Percentiles rank a stretch among this genome's conserved stretches.
Conservation (phyloP, 2,113 vertebrate genomes). For the Erythrocercus mccallii region DNA sequence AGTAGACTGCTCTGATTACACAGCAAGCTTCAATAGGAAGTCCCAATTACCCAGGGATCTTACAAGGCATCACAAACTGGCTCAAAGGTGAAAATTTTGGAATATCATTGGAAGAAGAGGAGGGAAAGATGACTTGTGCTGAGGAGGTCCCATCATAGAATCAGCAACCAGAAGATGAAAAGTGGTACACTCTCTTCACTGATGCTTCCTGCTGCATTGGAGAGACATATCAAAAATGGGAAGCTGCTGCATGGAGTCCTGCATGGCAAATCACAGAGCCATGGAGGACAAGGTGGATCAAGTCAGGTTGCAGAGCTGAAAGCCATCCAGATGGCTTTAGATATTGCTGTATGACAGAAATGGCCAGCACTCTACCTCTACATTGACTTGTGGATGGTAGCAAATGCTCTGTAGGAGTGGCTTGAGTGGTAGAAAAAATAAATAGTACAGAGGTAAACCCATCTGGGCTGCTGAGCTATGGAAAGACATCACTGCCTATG, state of each 20-base stretch:
- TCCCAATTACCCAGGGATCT: not conserved
- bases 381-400: fast-evolving
- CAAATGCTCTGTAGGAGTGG: not conserved
- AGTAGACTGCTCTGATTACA: not conserved
- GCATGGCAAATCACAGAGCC: not conserved
- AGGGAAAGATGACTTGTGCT: not conserved
- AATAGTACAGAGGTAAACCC: not conserved
- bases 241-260: not conserved
- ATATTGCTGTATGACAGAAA: fast-evolving
- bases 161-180: not conserved
- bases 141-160: not conserved
- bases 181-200: not conserved
- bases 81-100: not conserved
- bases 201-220: not conserved
- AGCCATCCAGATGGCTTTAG: no score
- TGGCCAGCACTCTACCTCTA: not conserved
- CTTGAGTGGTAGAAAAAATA: not conserved
- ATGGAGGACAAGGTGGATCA: not conserved
- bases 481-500: not conserved
- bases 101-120: not conserved
- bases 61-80: not conserved
- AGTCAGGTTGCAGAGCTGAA: not conserved
- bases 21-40: not conserved
- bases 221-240: not conserved
- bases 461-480: not conserved